Evolutionary conservation across 2,797 vertebrate genomes (phyloP).

Genomic region (Gambelia wislizenii): DNA sequence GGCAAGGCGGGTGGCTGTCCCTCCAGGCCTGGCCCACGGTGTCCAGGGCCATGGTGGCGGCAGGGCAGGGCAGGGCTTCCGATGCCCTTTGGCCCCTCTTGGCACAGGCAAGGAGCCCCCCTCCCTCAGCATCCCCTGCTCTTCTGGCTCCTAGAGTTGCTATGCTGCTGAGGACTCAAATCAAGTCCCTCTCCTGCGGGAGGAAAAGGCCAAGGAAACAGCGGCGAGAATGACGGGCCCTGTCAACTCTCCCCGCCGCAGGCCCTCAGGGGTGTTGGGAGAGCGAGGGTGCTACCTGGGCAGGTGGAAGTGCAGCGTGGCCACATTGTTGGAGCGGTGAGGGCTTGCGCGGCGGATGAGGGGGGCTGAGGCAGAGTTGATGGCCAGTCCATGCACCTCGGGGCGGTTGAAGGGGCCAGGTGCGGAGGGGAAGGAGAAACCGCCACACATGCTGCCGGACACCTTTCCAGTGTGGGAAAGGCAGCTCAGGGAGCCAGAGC

Average conservation of each 20-base stretch:
- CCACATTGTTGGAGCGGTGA: constrained; percentile 3
- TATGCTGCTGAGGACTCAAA: constrained; percentile 18
- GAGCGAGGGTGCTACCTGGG: constrained; percentile 56
- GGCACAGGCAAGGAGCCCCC: neutral
- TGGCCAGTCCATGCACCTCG: constrained; percentile 6
- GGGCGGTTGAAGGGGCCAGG: constrained; percentile 13
- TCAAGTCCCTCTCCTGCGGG: constrained; percentile 44
- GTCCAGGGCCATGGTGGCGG: neutral
- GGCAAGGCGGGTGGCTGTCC: neutral
- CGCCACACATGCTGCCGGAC: constrained; percentile 15
- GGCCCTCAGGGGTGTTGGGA: no score
- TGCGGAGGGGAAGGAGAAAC: constrained; percentile 47
- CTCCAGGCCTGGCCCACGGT: no score
- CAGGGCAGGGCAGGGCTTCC: neutral
- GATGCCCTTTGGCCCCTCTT: neutral
- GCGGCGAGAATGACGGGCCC: neutral
- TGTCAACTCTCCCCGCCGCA: no score
- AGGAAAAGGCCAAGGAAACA: neutral
- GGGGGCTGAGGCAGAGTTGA: constrained; percentile 31
- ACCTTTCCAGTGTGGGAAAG: constrained; percentile 40
- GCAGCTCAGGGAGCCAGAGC: constrained; percentile 34
- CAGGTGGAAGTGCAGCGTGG: constrained; percentile 34
- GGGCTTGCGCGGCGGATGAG: neutral
- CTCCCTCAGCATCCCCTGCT: neutral
- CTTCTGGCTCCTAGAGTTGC: neutral